Evolutionary conservation across 2,888 invertebrate species (phyloP).

Genomic region (Sisyra nigra): DNA sequence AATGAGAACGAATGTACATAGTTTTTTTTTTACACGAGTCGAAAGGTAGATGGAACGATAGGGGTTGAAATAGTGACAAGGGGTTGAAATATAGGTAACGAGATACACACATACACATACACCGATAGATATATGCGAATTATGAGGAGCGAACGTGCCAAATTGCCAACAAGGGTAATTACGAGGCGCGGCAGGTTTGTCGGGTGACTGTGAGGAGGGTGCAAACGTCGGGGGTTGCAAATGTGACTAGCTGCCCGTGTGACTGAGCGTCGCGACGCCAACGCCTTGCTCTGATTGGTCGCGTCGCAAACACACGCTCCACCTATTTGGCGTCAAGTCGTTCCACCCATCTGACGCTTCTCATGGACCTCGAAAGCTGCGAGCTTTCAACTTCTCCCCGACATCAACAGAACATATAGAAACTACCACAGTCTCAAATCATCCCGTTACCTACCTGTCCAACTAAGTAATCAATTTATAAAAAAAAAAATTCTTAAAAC

Average conservation of each 20-base stretch:
- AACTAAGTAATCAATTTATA: no score
- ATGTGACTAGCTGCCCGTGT: constrained; percentile 1
- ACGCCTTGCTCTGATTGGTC: constrained; percentile 19
- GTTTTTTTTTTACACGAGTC: no score
- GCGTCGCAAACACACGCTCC: constrained; percentile 15
- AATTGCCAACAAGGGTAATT: constrained; percentile 2
- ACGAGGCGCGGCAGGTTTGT: neutral
- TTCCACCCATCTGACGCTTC: constrained; percentile 1
- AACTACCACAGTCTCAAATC: no score
- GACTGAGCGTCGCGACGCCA: constrained; percentile 8
- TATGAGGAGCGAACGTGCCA: neutral
- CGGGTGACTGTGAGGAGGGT: neutral
- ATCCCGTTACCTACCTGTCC: no score
- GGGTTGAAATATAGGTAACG: no score
- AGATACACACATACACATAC: neutral
- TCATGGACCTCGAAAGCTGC: no score
- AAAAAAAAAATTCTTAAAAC: no score
- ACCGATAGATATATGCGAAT: neutral
- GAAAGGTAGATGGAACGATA: no score
- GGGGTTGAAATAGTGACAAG: no score
- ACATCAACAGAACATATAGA: neutral
- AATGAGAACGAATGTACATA: no score
- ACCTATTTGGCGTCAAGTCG: constrained; percentile 13
- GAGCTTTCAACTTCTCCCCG: neutral
- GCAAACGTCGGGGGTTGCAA: neutral